Evolutionary conservation across 2,888 invertebrate species (phyloP), one percentile per base, ranked within the genome.

Genomic region (Drosophila pegasa): DNA sequence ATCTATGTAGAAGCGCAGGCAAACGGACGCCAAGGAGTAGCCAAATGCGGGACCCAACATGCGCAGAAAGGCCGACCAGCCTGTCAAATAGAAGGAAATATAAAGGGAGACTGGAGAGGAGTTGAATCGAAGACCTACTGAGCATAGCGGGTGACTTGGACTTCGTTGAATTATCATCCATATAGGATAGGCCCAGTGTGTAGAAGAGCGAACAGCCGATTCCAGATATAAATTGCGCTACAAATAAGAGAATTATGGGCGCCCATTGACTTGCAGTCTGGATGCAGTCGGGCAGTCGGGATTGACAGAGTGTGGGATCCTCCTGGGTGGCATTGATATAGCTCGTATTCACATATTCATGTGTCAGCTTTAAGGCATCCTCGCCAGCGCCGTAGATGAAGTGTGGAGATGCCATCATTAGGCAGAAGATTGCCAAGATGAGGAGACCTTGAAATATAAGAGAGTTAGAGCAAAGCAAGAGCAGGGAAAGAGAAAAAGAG

Each of bases 131-230:
- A 4, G 3, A 52, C 38, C 7, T 91, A 94, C 95, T 95, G 58
- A 95, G 93, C 69, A 95, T 92, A 14, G 94, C 94, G 3, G 95
- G 95, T 0, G 95, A 94, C 87, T 95, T 95, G 2, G 95, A 94
- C 83, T 94, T 94, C 76, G 94, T 94, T 9, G 94, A 94, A 85
- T 95, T 95, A 82, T 95, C 95, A 83, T 95, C 95, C 94, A 95
- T 94, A 84, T 95, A 95, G 3, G 95, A 93, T 2, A 95, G 93
- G 0, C 95, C 95, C 9, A 95, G 92, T 0, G 94, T 94, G 80
- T 94, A 94, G 85, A 94, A 95, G 0, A 95, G 91, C 1, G 94
- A 93, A 40, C 94, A 94, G 8, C 95, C 95, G 31, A 95, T 93
- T 2, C 95, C 95, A 2, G 94, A 94, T 31, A 96, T 93, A 64